phyloP scores from a whole-genome alignment of 2,797 vertebrate species.

The Cetoscarus ocellatus region DNA sequence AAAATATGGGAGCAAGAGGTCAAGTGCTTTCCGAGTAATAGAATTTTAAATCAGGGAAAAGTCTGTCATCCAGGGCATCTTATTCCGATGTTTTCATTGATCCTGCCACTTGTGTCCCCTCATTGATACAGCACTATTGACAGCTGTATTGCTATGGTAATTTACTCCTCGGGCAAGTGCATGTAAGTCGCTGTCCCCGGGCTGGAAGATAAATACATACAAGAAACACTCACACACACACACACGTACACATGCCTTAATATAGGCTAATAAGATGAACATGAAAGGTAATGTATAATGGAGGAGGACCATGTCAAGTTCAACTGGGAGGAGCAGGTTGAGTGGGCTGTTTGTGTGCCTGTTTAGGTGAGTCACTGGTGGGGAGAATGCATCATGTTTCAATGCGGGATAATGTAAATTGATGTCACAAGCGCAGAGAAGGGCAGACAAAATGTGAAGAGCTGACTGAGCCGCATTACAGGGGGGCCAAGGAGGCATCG shows the following conservation, averaged over 20 bases:
- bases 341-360: constrained; percentile 42
- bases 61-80: constrained; percentile 63
- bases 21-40: constrained; percentile 65
- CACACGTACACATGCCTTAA: constrained; percentile 44
- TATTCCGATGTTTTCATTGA: constrained; percentile 79
- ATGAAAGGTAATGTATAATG: constrained; percentile 71
- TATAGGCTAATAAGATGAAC: constrained; percentile 74
- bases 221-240: constrained; percentile 23
- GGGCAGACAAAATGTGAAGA: constrained; percentile 75
- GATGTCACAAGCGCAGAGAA: constrained; percentile 78
- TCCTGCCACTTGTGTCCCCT: constrained; percentile 73
- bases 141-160: constrained; percentile 82
- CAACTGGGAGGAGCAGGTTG: constrained; percentile 59
- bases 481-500: constrained; percentile 67
- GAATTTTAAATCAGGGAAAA: constrained; percentile 67
- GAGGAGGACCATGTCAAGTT: constrained; percentile 68
- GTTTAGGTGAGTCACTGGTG: constrained; percentile 41
- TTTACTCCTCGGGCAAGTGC: constrained; percentile 71
- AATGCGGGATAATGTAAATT: constrained; percentile 79
- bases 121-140: constrained; percentile 78
- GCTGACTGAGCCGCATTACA: constrained; percentile 78
- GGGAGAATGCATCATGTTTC: constrained; percentile 68
- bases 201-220: constrained; percentile 52
- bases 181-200: constrained; percentile 43
- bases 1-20: constrained; percentile 57